Evolutionary conservation across 2,888 invertebrate genomes (phyloP).

Genomic region (Tipula lateralis): DNA sequence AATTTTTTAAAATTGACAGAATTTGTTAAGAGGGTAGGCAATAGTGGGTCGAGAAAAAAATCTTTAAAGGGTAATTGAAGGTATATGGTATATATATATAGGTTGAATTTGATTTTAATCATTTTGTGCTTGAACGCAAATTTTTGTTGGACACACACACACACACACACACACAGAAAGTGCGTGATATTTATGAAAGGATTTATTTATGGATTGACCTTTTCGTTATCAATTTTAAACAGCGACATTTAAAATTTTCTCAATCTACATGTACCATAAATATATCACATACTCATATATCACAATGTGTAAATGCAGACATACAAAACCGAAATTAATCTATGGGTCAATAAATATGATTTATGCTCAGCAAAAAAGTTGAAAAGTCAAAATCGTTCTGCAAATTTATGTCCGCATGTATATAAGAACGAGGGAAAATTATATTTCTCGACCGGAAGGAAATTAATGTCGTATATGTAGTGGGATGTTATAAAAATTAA

Average conservation of each 20-base stretch:
- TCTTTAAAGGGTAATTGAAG: conserved; percentile 11
- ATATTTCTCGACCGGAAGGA: not conserved
- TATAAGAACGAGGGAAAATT: not conserved
- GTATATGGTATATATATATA: not conserved
- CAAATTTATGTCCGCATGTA: not conserved
- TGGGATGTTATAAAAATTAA: not conserved
- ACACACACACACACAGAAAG: no score
- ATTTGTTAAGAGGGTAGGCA: not conserved
- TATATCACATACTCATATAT: not conserved
- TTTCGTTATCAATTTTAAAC: conserved; percentile 24
- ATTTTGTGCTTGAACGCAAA: not conserved
- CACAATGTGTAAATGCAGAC: no score
- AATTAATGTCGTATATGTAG: no score
- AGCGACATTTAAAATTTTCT: not conserved
- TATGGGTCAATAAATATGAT: conserved; percentile 19
- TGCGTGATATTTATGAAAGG: not conserved
- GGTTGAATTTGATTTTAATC: conserved; percentile 19
- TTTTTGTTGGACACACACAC: no score
- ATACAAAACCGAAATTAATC: not conserved
- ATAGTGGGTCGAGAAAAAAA: not conserved
- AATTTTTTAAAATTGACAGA: not conserved
- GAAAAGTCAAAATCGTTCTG: not conserved
- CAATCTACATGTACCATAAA: not conserved
- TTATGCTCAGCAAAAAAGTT: not conserved
- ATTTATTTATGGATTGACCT: conserved; percentile 13